Conservation (phyloP, 2,797 vertebrate species). For the Paedocypris micromegethes region DNA sequence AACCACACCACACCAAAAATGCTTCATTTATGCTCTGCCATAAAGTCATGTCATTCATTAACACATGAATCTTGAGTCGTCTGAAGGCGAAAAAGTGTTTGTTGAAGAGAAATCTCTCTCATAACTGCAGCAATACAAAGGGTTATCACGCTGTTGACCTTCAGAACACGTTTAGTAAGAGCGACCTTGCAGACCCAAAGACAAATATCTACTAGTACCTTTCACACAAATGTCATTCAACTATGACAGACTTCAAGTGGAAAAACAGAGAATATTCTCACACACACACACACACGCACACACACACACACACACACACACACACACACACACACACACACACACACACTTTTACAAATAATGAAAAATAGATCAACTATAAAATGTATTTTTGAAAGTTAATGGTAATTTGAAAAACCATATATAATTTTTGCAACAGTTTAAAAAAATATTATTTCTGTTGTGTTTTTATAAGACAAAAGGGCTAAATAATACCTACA, state of each 20-base stretch:
- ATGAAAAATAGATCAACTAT: too few relatives aligned
- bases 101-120: not conserved
- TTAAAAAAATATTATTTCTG: too few relatives aligned
- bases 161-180: constrained; percentile 4
- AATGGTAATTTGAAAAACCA: too few relatives aligned
- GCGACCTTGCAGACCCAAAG: not conserved
- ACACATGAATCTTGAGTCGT: not conserved
- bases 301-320: too few relatives aligned
- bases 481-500: too few relatives aligned
- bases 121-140: not conserved
- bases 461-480: too few relatives aligned
- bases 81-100: not conserved
- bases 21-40: not conserved
- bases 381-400: too few relatives aligned
- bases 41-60: constrained; percentile 8
- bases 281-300: too few relatives aligned
- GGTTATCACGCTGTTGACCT: constrained; percentile 1
- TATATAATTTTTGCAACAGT: too few relatives aligned
- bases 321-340: too few relatives aligned
- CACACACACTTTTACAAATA: too few relatives aligned
- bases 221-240: constrained; percentile 6
- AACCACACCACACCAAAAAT: not conserved
- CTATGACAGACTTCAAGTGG: not conserved
- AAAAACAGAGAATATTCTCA: not conserved
- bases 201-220: constrained; percentile 5